A percentile compares a stretch with the other conserved stretches of the same genome.
Conservation (phyloP, 2,888 invertebrate species). For the Chelonus formosanus region DNA sequence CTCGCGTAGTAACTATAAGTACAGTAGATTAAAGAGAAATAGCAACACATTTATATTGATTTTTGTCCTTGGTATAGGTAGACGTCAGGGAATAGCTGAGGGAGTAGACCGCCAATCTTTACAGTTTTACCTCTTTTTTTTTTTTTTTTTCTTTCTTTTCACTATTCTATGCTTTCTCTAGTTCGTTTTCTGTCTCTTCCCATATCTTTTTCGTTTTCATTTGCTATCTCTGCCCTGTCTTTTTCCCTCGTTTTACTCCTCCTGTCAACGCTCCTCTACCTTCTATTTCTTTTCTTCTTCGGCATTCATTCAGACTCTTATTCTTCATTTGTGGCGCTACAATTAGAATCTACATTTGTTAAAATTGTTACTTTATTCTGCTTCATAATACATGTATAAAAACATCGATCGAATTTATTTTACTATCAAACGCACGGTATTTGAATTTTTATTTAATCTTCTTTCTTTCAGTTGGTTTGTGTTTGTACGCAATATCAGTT, state of each 20-base stretch:
- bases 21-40: slow-evolving; percentile 64
- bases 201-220: slow-evolving; percentile 58
- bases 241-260: slow-evolving; percentile 40
- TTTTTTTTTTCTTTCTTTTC: slow-evolving; percentile 33
- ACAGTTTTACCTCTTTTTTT: slow-evolving; percentile 46
- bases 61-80: slow-evolving; percentile 62
- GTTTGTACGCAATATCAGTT: slow-evolving; percentile 26
- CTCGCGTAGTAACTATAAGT: neutral
- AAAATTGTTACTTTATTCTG: neutral
- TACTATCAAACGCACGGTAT: neutral
- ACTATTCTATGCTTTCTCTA: slow-evolving; percentile 36
- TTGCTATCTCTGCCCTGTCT: slow-evolving; percentile 53
- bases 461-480: neutral
- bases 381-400: neutral
- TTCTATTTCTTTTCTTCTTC: slow-evolving; percentile 47
- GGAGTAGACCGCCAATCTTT: slow-evolving; percentile 56
- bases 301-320: slow-evolving; percentile 50
- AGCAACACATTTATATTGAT: slow-evolving; percentile 66
- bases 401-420: neutral
- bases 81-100: slow-evolving; percentile 49
- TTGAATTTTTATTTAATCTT: slow-evolving; percentile 1
- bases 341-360: slow-evolving; percentile 3
- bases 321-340: neutral
- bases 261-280: slow-evolving; percentile 40
- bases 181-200: slow-evolving; percentile 37